Conservation (phyloP, 2,797 vertebrate species). For the Lagodon rhomboides region DNA sequence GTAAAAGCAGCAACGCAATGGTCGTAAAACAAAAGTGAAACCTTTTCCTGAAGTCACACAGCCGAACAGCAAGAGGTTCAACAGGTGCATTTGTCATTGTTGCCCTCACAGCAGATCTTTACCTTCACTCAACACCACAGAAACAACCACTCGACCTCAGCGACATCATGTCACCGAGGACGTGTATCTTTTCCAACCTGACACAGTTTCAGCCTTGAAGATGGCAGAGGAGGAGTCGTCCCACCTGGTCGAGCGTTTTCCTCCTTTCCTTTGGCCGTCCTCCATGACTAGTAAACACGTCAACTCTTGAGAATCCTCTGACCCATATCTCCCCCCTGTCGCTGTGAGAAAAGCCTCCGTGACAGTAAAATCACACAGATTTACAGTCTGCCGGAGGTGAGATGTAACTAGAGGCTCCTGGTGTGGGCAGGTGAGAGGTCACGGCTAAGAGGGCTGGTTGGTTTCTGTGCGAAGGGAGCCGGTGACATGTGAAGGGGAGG, state of each 20-base stretch:
- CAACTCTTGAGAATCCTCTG: slow-evolving; percentile 42
- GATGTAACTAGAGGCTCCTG: slow-evolving; percentile 55
- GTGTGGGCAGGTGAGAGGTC: slow-evolving; percentile 68
- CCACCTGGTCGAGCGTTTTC: slow-evolving; percentile 34
- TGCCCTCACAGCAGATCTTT: neutral
- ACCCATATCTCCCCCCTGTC: slow-evolving; percentile 55
- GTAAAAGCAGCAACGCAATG: no score
- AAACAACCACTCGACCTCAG: slow-evolving; percentile 24
- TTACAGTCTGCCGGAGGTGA: slow-evolving; percentile 66
- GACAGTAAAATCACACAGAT: slow-evolving; percentile 68
- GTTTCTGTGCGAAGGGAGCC: slow-evolving; percentile 3
- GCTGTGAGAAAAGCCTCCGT: slow-evolving; percentile 33
- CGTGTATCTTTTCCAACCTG: slow-evolving; percentile 13
- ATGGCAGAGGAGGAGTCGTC: slow-evolving; percentile 25
- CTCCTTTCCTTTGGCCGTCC: slow-evolving; percentile 33
- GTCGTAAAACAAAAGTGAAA: neutral
- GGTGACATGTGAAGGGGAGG: slow-evolving; percentile 76
- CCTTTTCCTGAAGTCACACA: neutral
- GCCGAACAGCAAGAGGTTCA: neutral
- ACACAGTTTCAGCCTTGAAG: slow-evolving; percentile 22
- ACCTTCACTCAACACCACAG: slow-evolving; percentile 28
- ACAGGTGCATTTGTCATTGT: slow-evolving; percentile 37
- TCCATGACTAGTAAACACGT: slow-evolving; percentile 65
- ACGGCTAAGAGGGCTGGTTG: slow-evolving; percentile 26
- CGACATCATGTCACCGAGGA: slow-evolving; percentile 22